These are phyloP conservation scores for Sprattus sprattus DNA, from an alignment of 2,113 vertebrate genomes.

Conservation along the genomic window DNA sequence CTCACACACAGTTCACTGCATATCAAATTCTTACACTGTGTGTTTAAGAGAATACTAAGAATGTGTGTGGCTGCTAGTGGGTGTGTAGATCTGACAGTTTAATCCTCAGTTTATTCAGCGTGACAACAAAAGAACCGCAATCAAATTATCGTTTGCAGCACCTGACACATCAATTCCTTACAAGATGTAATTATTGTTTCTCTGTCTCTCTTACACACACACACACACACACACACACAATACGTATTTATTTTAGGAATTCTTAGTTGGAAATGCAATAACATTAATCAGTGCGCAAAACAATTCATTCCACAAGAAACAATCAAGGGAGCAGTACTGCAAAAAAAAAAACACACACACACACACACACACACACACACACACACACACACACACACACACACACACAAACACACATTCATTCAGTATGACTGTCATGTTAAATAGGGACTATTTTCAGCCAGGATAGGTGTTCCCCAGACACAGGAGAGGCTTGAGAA, in stretches of 20 bases:
- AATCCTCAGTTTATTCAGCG: background rate
- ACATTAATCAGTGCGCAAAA: background rate
- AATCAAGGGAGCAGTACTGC: background rate
- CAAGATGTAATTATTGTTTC: background rate
- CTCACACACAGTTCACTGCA: background rate
- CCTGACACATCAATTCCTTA: background rate
- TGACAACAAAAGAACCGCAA: background rate
- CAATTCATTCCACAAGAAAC: background rate
- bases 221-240: background rate
- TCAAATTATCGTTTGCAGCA: background rate
- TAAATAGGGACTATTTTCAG: background rate
- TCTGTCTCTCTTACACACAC: background rate
- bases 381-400: background rate
- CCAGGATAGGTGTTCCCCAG: background rate
- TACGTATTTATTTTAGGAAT: background rate
- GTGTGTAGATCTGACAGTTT: background rate
- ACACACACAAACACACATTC: background rate
- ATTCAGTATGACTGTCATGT: background rate
- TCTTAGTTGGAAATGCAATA: background rate
- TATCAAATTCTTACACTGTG: background rate
- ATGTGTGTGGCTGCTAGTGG: background rate
- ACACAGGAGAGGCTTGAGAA: slow-evolving; percentile 9
- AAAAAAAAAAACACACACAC: background rate
- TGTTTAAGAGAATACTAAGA: background rate
- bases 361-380: background rate